A percentile compares a stretch with the other conserved stretches of the same genome.
Evolutionary conservation across 2,797 vertebrate genomes (phyloP).

Genomic region (Intellagama lesueurii): DNA sequence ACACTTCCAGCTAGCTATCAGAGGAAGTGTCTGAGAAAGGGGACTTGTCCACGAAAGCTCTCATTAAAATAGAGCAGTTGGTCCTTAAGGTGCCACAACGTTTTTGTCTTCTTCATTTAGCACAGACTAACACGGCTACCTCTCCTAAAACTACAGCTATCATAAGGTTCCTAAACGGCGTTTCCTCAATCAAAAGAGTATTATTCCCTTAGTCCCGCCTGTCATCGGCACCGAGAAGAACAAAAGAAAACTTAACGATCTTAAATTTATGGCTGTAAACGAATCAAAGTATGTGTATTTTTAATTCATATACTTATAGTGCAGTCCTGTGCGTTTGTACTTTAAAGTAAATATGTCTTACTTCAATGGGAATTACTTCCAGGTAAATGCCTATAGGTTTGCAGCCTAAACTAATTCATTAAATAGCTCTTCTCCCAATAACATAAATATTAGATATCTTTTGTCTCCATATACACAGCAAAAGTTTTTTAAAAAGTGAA

Average conservation of each 20-base stretch:
- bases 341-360: background rate
- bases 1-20: background rate
- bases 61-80: too few species aligned
- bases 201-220: background rate
- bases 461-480: background rate
- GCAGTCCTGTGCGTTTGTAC: background rate
- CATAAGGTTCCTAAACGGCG: background rate
- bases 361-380: background rate
- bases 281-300: background rate
- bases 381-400: background rate
- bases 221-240: background rate
- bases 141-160: too few species aligned
- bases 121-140: too few species aligned
- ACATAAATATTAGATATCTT: background rate
- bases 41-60: too few species aligned
- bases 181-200: background rate
- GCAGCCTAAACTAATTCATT: background rate
- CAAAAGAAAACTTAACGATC: background rate
- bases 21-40: too few species aligned
- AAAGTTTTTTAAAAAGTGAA: too few species aligned
- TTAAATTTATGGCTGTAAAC: background rate
- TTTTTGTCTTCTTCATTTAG: too few species aligned
- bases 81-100: too few species aligned
- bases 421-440: too few species aligned
- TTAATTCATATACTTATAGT: background rate